Evolutionary conservation across 2,888 invertebrate genomes (phyloP).

Genomic region (Zaprionus obscuricornis): DNA sequence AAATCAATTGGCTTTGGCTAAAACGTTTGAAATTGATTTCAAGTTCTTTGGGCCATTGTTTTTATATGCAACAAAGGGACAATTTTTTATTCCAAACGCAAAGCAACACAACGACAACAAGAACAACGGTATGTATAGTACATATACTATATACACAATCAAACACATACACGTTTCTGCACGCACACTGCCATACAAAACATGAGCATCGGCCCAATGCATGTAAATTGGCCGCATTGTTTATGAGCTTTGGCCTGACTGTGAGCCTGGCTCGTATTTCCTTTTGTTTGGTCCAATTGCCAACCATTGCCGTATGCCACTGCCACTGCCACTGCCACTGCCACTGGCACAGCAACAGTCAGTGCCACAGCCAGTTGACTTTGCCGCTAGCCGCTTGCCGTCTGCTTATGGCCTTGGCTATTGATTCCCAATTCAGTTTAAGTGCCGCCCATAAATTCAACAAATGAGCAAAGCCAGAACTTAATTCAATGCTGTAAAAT

Average conservation of each 20-base stretch:
- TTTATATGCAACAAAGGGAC: constrained; percentile 75
- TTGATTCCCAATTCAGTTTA: constrained; percentile 75
- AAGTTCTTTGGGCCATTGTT: constrained; percentile 74
- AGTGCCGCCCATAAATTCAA: constrained; percentile 66
- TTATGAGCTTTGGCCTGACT: constrained; percentile 56
- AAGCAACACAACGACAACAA: constrained; percentile 25
- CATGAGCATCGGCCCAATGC: constrained; percentile 50
- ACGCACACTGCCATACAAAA: constrained; percentile 9
- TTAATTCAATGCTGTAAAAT: constrained; percentile 18
- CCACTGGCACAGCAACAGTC: constrained; percentile 1
- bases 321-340: background rate
- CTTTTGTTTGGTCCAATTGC: constrained; percentile 43
- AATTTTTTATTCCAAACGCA: constrained; percentile 66
- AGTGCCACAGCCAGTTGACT: background rate
- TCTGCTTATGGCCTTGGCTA: constrained; percentile 54
- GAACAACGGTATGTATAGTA: constrained; percentile 18
- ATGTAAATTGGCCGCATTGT: constrained; percentile 75
- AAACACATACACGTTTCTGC: constrained; percentile 16
- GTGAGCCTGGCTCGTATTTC: constrained; percentile 29
- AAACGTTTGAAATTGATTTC: constrained; percentile 76
- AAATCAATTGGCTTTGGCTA: constrained; percentile 75
- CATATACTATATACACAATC: constrained; percentile 23
- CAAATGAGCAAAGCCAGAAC: constrained; percentile 56
- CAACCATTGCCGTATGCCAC: background rate
- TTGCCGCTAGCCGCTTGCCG: background rate